Percentiles rank a stretch among this genome's conserved stretches.
These are phyloP conservation scores for Thamnaconus septentrionalis DNA, from an alignment of 2,113 vertebrate genomes.

Conservation along the genomic window DNA sequence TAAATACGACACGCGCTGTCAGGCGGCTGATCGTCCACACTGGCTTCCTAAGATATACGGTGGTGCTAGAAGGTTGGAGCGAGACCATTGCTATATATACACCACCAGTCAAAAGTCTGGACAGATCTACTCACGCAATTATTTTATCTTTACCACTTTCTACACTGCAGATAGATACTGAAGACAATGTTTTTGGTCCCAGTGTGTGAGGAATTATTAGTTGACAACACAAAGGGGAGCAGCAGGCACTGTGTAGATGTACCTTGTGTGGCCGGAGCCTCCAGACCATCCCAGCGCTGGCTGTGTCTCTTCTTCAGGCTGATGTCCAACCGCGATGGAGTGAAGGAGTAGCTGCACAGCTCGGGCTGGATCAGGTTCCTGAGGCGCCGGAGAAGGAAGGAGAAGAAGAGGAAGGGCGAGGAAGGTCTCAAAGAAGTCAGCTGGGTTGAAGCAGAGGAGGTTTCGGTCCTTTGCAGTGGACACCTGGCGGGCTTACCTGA, in stretches of 20 bases:
- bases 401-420: neutral
- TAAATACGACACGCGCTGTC: no score
- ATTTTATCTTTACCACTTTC: no score
- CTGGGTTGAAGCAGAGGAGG: neutral
- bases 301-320: slow-evolving; percentile 94
- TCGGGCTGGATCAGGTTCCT: slow-evolving; percentile 97
- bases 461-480: neutral
- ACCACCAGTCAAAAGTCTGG: no score
- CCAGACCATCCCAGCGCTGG: slow-evolving; percentile 94
- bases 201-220: no score
- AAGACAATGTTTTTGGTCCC: no score
- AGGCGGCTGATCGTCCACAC: no score
- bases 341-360: slow-evolving; percentile 89
- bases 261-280: slow-evolving; percentile 94
- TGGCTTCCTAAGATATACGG: no score
- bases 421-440: neutral
- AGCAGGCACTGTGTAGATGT: neutral
- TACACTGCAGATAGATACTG: no score
- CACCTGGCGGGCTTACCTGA: slow-evolving; percentile 75
- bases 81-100: no score
- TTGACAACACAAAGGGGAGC: neutral
- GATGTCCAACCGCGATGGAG: slow-evolving; percentile 87
- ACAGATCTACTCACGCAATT: no score
- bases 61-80: no score
- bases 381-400: neutral